Conservation (phyloP, 2,113 vertebrate genomes). For the Columbina picui region DNA sequence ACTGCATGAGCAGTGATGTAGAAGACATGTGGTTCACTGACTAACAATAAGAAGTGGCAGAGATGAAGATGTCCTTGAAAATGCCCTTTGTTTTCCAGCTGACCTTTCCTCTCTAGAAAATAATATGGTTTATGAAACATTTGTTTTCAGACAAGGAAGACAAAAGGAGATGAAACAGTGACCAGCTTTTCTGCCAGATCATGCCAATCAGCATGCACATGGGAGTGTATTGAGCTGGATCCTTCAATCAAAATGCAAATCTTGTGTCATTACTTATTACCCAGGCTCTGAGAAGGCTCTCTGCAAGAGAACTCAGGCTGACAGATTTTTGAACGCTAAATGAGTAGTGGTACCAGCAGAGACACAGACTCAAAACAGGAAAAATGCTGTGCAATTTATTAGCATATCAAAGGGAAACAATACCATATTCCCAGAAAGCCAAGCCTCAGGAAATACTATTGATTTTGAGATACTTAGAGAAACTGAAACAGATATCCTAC, state of each 20-base stretch:
- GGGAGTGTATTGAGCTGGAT: neutral
- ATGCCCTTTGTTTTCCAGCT: slow-evolving; percentile 3
- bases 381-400: neutral
- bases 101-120: slow-evolving; percentile 44
- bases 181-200: neutral
- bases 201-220: neutral
- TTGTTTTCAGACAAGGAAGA: slow-evolving; percentile 14
- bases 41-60: neutral
- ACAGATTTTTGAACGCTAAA: slow-evolving; percentile 34
- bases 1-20: slow-evolving; percentile 6
- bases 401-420: neutral
- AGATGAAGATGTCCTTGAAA: slow-evolving; percentile 51
- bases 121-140: slow-evolving; percentile 16
- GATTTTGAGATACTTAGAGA: neutral
- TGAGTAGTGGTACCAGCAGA: neutral
- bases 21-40: neutral
- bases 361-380: neutral
- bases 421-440: neutral
- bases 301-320: neutral
- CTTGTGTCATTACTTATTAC: neutral
- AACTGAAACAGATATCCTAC: neutral
- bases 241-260: slow-evolving; percentile 61
- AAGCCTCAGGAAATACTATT: neutral
- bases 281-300: slow-evolving; percentile 6
- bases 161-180: neutral